Conservation (phyloP, 2,113 vertebrate species). For the Amphiprion percula region DNA sequence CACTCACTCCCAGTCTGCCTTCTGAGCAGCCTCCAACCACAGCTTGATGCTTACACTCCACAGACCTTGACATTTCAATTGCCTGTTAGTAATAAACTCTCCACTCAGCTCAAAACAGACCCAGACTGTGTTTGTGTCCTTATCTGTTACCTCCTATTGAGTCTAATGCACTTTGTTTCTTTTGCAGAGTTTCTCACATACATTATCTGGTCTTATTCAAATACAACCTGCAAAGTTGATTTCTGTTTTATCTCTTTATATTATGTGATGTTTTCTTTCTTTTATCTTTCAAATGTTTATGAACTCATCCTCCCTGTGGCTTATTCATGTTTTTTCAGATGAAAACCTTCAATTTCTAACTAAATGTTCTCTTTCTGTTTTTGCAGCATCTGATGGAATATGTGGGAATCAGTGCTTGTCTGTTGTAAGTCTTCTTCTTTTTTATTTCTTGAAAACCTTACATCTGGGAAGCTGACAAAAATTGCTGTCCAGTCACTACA, state of each 20-base stretch:
- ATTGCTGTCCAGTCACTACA: neutral
- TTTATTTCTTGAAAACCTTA: neutral
- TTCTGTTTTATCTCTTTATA: neutral
- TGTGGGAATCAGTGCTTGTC: neutral
- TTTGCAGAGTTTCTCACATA: too few species aligned
- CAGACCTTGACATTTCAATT: slow-evolving; percentile 60
- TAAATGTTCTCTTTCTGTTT: neutral
- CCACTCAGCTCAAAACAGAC: slow-evolving; percentile 21
- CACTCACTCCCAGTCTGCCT: slow-evolving; percentile 55
- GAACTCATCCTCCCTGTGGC: too few species aligned
- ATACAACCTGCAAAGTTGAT: neutral
- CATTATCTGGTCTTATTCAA: neutral
- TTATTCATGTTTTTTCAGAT: too few species aligned
- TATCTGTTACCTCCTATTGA: slow-evolving; percentile 18
- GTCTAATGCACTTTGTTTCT: neutral
- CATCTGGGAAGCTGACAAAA: neutral
- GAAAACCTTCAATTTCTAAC: neutral
- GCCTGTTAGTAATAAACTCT: slow-evolving; percentile 50
- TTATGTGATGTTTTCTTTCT: neutral
- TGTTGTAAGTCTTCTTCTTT: neutral
- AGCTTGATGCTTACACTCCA: slow-evolving; percentile 39
- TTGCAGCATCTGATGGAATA: neutral
- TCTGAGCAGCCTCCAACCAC: slow-evolving; percentile 47
- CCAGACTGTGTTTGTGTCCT: slow-evolving; percentile 2
- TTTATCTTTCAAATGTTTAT: neutral